Evolutionary conservation across 2,113 vertebrate species (phyloP).

Genomic region (Marcusenius ussheri): DNA sequence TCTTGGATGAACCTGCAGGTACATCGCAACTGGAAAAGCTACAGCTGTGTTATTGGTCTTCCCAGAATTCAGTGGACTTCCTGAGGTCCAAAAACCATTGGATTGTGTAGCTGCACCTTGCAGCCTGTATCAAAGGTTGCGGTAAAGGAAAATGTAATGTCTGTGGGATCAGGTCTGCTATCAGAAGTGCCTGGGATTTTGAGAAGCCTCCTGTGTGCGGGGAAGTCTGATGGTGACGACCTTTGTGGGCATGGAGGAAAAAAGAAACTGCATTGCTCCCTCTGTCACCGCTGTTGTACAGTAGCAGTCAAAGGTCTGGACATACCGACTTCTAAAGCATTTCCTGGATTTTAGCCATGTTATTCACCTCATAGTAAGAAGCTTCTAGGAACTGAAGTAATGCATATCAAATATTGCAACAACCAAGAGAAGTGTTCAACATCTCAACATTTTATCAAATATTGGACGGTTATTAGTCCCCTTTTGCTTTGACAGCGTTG

Average conservation of each 20-base stretch:
- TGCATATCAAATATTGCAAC: neutral
- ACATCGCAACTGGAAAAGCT: neutral
- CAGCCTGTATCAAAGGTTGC: conserved; percentile 36
- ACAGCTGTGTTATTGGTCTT: neutral
- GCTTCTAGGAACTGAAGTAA: neutral
- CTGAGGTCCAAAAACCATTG: conserved; percentile 26
- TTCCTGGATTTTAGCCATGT: neutral
- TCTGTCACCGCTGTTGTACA: neutral
- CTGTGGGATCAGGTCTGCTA: conserved; percentile 31
- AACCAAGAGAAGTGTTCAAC: neutral
- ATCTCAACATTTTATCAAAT: neutral
- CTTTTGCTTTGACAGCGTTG: neutral
- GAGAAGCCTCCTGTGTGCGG: conserved; percentile 38
- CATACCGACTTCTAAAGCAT: neutral
- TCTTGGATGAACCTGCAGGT: neutral
- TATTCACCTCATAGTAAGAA: neutral
- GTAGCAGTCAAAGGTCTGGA: neutral
- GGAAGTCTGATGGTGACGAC: conserved; percentile 30
- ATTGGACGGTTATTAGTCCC: neutral
- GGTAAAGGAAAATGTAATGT: conserved; percentile 47
- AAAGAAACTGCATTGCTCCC: neutral
- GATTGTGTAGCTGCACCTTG: conserved; percentile 42
- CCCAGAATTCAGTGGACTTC: conserved; percentile 25
- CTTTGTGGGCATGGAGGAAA: conserved; percentile 29
- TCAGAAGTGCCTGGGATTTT: conserved; percentile 35